Conservation (phyloP, 1,140 invertebrate genomes). For the Cryptotermes secundus region DNA sequence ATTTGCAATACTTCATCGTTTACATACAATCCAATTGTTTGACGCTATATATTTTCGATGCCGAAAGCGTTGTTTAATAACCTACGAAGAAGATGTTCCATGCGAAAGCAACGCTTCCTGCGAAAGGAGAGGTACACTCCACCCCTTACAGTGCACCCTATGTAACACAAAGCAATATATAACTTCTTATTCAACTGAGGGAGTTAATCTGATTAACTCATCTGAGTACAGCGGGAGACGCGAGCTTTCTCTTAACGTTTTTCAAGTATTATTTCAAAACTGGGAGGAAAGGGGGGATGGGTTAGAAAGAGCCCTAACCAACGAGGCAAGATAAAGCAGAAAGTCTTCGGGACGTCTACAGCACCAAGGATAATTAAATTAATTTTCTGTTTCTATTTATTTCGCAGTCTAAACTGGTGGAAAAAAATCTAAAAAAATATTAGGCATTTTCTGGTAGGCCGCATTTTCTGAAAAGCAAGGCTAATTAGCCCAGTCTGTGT, state of each 20-base stretch:
- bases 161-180: background rate
- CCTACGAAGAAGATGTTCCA: too few relatives aligned
- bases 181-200: background rate
- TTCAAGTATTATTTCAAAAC: background rate
- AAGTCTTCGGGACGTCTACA: background rate
- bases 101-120: background rate
- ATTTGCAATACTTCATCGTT: too few relatives aligned
- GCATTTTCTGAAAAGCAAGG: background rate
- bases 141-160: background rate
- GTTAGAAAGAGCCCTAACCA: background rate
- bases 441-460: background rate
- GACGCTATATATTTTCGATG: too few relatives aligned
- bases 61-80: too few relatives aligned
- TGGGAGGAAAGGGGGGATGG: background rate
- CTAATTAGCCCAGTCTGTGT: background rate
- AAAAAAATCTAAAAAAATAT: background rate
- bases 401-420: background rate
- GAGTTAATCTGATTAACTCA: slow-evolving; percentile 17
- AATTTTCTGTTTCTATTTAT: background rate
- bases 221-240: background rate
- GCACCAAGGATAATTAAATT: background rate
- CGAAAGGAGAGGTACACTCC: background rate
- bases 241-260: background rate
- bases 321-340: slow-evolving; percentile 19
- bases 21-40: too few relatives aligned